Conservation (phyloP, 2,888 invertebrate genomes). For the Acanthoscelides obtectus region DNA sequence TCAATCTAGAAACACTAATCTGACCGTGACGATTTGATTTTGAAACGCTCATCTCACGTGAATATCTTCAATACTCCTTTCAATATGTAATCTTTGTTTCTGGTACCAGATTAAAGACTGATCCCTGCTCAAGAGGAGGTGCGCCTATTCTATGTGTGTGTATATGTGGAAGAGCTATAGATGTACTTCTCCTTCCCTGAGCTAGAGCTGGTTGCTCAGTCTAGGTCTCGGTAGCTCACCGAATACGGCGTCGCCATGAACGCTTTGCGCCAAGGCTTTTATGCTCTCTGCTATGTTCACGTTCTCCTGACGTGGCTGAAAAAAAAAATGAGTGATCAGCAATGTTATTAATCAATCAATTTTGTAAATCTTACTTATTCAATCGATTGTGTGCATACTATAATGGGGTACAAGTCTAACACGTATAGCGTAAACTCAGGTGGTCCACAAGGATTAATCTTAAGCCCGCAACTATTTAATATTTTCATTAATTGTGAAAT, state of each 20-base stretch:
- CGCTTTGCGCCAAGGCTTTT: conserved; percentile 85
- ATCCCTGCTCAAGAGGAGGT: neutral
- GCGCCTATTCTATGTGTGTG: conserved; percentile 2
- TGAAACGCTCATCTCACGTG: neutral
- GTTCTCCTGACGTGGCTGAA: conserved; percentile 22
- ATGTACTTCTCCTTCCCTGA: neutral
- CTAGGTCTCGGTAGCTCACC: conserved; percentile 83
- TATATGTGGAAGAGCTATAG: conserved; percentile 8
- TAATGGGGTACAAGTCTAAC: too few relatives aligned
- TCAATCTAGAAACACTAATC: neutral
- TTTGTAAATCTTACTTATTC: too few relatives aligned
- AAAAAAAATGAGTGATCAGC: too few relatives aligned
- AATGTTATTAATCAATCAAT: too few relatives aligned
- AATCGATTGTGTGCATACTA: too few relatives aligned
- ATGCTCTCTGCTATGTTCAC: conserved; percentile 84
- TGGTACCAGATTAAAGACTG: neutral
- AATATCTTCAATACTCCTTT: neutral
- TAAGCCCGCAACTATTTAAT: too few relatives aligned
- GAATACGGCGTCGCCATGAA: conserved; percentile 82
- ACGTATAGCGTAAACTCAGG: too few relatives aligned
- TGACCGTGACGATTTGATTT: too few relatives aligned
- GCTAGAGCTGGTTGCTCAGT: conserved; percentile 77
- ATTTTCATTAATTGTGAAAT: too few relatives aligned
- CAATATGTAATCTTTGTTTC: neutral
- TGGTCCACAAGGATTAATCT: too few relatives aligned